Evolutionary conservation across 2,888 invertebrate genomes (phyloP), one percentile per base, ranked within the genome.

Genomic region (Fissipunctia ypsillon): DNA sequence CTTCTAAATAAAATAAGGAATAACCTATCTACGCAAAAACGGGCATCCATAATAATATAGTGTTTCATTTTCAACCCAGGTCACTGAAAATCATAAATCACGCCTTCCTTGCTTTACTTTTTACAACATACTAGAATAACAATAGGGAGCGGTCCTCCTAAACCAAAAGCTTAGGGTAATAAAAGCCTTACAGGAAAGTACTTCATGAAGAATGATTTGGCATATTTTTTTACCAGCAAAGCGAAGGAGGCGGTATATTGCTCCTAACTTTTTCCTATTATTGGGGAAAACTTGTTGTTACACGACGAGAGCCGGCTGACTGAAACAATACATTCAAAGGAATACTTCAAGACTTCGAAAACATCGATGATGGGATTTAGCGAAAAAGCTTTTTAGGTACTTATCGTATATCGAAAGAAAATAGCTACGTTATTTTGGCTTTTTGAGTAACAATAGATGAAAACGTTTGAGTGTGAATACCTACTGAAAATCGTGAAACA

Each of bases 181-280:
- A 74, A 76, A 61, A 67, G 52, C 57, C 59, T 31, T 54, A 69
- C 56, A 73, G 57, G 57, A 86, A 80, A 78, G 74, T 75, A 75
- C 73, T 69, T 76, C 76, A 79, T 72, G 70, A 80, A 86, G 64
- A 67, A 79, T 85, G 87, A 86, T 76, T 76, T 60, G 72, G 78
- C 81, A 84, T 68, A 61, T 77, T 81, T 79, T 80, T 76, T 84
- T 78, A 69, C 66, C 52, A 25, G 45, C 60, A 69, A 71, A 71
- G 25, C n/a, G 63, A 64, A 22, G 59, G 60, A 77, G 45, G 68
- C 60, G 57, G 76, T 69, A 76, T 80, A 80, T 73, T 70, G 66
- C 60, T 69, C 63, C 73, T 41, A 85, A 80, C 77, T 80, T 86
- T 84, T 76, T 80, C 52, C 81, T 74, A 66, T 80, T 76, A 76